phyloP scores from a whole-genome alignment of 1,140 invertebrate species.

The Ooceraea biroi region DNA sequence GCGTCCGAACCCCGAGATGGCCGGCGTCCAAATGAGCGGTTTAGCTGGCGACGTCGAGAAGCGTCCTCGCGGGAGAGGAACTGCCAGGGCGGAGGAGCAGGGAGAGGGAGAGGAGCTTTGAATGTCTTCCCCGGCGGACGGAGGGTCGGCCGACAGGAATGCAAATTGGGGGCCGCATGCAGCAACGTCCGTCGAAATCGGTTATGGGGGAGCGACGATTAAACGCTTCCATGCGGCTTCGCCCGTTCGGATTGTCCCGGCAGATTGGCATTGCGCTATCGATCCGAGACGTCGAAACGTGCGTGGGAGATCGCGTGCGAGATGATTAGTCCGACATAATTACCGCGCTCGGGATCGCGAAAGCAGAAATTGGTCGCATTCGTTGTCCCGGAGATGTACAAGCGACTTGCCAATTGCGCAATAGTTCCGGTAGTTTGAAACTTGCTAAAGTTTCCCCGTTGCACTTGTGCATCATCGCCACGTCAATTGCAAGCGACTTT shows the following conservation, averaged over 20 bases:
- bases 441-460: too few relatives aligned
- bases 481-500: too few relatives aligned
- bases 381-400: too few relatives aligned
- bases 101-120: neutral
- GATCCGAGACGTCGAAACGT: constrained; percentile 39
- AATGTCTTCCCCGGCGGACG: constrained; percentile 16
- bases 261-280: constrained; percentile 51
- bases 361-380: neutral
- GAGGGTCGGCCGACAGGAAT: constrained; percentile 59
- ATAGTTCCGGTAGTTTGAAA: too few relatives aligned
- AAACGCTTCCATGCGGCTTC: constrained; percentile 56
- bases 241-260: constrained; percentile 22
- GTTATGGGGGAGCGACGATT: constrained; percentile 53
- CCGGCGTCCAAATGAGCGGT: constrained; percentile 46
- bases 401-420: too few relatives aligned
- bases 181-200: constrained; percentile 55
- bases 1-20: constrained; percentile 8
- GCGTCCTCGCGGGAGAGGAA: constrained; percentile 10
- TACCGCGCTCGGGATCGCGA: neutral
- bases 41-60: constrained; percentile 45
- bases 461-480: too few relatives aligned
- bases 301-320: constrained; percentile 29
- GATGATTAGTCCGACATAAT: neutral
- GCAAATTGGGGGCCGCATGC: constrained; percentile 52
- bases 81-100: neutral